A percentile compares a stretch with the other conserved stretches of the same genome.
These are phyloP conservation scores for Rhorus exstirpatorius DNA, from an alignment of 2,888 invertebrate species.

Conservation along the genomic window DNA sequence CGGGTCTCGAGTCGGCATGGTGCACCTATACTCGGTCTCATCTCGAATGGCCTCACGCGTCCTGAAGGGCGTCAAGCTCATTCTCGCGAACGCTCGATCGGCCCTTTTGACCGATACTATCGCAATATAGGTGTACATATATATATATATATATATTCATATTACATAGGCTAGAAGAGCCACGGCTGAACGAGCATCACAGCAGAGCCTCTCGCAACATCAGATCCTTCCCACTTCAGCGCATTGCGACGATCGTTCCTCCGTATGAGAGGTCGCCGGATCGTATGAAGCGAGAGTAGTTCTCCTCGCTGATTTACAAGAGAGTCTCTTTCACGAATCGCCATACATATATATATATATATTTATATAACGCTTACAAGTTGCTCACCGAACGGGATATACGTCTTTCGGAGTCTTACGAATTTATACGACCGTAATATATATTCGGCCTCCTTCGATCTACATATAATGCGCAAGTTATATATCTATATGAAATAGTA, in stretches of 20 bases:
- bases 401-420: conserved; percentile 33
- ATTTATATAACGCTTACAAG: conserved; percentile 41
- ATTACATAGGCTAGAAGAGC: conserved; percentile 40
- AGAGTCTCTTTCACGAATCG: conserved; percentile 38
- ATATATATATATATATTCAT: conserved; percentile 4
- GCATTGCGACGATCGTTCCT: conserved; percentile 39
- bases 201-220: conserved; percentile 41
- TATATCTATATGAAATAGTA: not conserved
- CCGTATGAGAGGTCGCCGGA: conserved; percentile 19
- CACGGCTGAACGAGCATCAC: conserved; percentile 51
- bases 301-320: conserved; percentile 38
- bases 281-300: conserved; percentile 42
- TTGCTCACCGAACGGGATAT: conserved; percentile 43
- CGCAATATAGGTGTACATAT: not conserved
- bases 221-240: conserved; percentile 53
- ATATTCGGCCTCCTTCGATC: conserved; percentile 34
- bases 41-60: not conserved
- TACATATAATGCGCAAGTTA: not conserved
- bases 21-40: conserved; percentile 38
- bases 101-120: conserved; percentile 4
- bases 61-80: not conserved
- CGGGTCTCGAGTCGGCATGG: conserved; percentile 34
- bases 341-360: too few relatives aligned
- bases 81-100: not conserved
- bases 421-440: conserved; percentile 48